phyloP scores from a whole-genome alignment of 2,888 invertebrate genomes.

The Drosophila anceps region DNA sequence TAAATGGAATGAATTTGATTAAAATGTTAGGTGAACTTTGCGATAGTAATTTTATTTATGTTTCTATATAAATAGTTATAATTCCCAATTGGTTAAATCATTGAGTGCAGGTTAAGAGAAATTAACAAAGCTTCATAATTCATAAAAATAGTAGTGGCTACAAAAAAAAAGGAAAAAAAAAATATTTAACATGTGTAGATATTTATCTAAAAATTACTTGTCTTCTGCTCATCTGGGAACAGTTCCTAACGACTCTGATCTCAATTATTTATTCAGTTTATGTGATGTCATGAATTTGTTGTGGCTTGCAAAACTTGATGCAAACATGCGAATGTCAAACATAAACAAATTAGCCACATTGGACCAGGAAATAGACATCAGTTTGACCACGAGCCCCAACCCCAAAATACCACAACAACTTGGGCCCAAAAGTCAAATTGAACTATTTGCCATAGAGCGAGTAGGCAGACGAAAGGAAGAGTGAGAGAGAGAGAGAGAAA shows the following conservation, averaged over 20 bases:
- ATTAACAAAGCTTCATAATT: too few relatives aligned
- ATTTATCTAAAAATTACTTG: background rate
- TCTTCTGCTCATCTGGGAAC: background rate
- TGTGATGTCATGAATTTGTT: conserved; percentile 21
- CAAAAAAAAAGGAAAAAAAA: too few relatives aligned
- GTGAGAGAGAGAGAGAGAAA: background rate
- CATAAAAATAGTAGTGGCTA: too few relatives aligned
- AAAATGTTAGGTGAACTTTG: background rate
- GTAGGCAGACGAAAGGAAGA: background rate
- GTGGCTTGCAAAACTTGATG: conserved; percentile 15
- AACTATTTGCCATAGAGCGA: conserved; percentile 19
- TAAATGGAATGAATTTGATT: background rate
- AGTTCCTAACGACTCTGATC: background rate
- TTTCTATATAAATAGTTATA: background rate
- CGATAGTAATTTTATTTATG: too few relatives aligned
- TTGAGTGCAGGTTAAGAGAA: background rate
- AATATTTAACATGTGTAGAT: background rate
- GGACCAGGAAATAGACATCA: conserved; percentile 25
- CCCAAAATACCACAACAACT: conserved; percentile 13
- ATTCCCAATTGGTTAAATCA: background rate
- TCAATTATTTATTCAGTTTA: conserved; percentile 16
- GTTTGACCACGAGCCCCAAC: conserved; percentile 15
- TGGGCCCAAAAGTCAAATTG: conserved; percentile 40
- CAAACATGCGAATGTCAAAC: conserved; percentile 39
- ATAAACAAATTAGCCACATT: conserved; percentile 39